Base-by-base conservation (phyloP, 2,888 invertebrate species). In the Netelia inedita region DNA sequence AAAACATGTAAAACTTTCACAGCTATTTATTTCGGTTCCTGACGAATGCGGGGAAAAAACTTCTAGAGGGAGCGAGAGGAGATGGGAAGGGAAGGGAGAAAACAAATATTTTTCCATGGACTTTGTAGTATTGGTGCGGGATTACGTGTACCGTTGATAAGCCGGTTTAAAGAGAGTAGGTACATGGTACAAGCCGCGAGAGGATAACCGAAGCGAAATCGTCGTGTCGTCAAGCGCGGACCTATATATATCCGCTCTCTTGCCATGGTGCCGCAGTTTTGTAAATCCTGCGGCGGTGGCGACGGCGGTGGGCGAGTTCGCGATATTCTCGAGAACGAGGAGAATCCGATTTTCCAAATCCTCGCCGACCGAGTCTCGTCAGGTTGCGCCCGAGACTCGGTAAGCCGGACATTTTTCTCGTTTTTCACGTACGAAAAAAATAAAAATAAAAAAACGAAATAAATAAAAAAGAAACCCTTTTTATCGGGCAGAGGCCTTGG, bases 291-390 rank as follows among this genome's bases (percentile, higher is more conserved):
- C 66, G 57, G 76, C 23, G 28, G 28, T 5, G 28, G 5, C 28
- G 28, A 28, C 19, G n/a, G 57, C 21, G 19, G 8, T n/a, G 9
- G 35, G 53, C 43, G 66, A 74, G 73, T 83, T 69, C 82, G 46
- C 59, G 75, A 16, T 65, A 46, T 78, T 79, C 74, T 84, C 82
- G 86, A 83, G 82, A 74, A 86, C 85, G 82, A 63, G 53, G 59
- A 28, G 28, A 87, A 87, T 85, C 87, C 85, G 87, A 87, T 87
- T 87, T 87, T 87, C 80, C 73, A 87, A 87, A 87, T 87, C 87
- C 85, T 74, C 83, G 55, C 59, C 28, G 80, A 68, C 59, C 59
- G 69, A 69, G 63, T 80, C 68, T 43, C 80, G 68, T 61, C 68
- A 46, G 65, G 35, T 72, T 65, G 28, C 28, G 28, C 28, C 5